Base-by-base conservation (phyloP, 2,113 vertebrate genomes). In the Ictalurus furcatus region DNA sequence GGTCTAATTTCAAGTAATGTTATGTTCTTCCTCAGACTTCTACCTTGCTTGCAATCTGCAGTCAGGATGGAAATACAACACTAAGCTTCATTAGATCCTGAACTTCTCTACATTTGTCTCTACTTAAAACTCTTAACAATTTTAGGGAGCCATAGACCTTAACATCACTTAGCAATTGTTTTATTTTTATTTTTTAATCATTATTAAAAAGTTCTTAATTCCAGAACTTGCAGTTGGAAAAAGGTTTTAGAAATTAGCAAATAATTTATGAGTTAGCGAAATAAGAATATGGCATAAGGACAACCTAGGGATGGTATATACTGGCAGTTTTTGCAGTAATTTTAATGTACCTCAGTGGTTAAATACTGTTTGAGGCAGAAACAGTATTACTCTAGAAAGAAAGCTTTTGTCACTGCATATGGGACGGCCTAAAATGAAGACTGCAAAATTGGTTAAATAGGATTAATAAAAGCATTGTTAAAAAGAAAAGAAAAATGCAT, bases 361-460 rank as follows among this genome's bases (percentile, higher is more conserved):
- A n/a, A n/a, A n/a, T n/a, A 1, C 40, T 48, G 21, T 76, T 25
- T 65, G 13, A 40, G 28, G 59, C 30, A 65, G 37, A 65, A 6
- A 69, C 2, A 63, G 1, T 19, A 85, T 85, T 12, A 34, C 56
- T 61, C 6, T 84, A 4, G 58, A 30, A 85, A 85, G 21, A 44
- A 78, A 85, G 69, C 34, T 44, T 88, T 78, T 79, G 71, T 76
- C 69, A 52, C 85, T 85, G 59, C 19, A 1, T 28, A 5, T 63
- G 80, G 88, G 56, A 44, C 54, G 23, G 40, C 14, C 81, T 58
- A 85, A 78, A 74, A 84, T 37, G 54, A 59, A 34, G 87, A 88
- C 30, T 85, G 54, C 48, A 69, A 88, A 78, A n/a, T 37, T 63
- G 48, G 78, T 88, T 76, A 52, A 63, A 85, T 78, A 73, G 71